Evolutionary conservation across 2,888 invertebrate genomes (phyloP).

Genomic region (Acrocera orbiculus): DNA sequence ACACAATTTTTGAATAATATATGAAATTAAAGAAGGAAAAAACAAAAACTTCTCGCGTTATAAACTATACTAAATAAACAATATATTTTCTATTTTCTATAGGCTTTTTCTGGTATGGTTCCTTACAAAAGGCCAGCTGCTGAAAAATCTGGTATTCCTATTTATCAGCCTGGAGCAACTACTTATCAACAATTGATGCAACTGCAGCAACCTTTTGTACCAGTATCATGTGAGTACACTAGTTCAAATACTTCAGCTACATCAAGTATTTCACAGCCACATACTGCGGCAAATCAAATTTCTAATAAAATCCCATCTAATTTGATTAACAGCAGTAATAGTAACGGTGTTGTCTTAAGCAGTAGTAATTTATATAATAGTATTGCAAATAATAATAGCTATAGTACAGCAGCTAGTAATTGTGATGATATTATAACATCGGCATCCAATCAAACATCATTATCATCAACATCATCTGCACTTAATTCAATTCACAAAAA

Average conservation of each 20-base stretch:
- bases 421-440: conserved; percentile 18
- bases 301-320: too few relatives aligned
- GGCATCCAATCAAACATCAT: conserved; percentile 14
- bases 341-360: conserved; percentile 17
- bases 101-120: conserved; percentile 92
- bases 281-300: conserved; percentile 30
- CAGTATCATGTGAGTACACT: conserved; percentile 94
- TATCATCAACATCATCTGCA: background rate
- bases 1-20: too few relatives aligned
- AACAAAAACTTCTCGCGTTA: too few relatives aligned
- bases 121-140: conserved; percentile 92
- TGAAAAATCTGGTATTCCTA: conserved; percentile 90
- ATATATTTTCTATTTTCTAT: conserved; percentile 19
- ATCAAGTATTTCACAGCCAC: conserved; percentile 19
- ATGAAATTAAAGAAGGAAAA: too few relatives aligned
- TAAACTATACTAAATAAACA: conserved; percentile 11
- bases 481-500: too few relatives aligned
- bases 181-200: conserved; percentile 92
- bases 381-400: conserved; percentile 6
- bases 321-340: conserved; percentile 18
- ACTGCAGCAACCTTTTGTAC: conserved; percentile 86
- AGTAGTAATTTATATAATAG: conserved; percentile 12
- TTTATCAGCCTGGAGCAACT: conserved; percentile 82
- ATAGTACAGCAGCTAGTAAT: conserved; percentile 8
- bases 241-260: conserved; percentile 22